A percentile compares a stretch with the other conserved stretches of the same genome.
Evolutionary conservation across 2,888 invertebrate species (phyloP).

Genomic region (Rotaria magnacalcarata): DNA sequence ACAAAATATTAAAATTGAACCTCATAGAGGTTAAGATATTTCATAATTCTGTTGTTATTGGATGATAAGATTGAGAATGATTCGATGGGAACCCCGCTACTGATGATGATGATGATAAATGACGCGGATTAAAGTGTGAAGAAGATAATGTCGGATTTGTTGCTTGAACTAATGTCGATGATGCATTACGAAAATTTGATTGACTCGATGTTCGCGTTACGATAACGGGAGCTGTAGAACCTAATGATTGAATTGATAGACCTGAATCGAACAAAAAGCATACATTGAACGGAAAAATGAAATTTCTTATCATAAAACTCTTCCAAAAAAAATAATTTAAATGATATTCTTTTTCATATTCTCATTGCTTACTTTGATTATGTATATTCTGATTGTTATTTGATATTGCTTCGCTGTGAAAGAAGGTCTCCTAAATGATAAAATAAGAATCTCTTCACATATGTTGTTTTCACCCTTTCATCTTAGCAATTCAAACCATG

Average conservation of each 20-base stretch:
- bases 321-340: too few relatives aligned
- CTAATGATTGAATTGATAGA: not conserved
- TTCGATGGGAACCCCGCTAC: not conserved
- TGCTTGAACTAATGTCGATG: constrained; percentile 23
- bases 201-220: constrained; percentile 21
- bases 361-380: not conserved
- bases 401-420: constrained; percentile 7
- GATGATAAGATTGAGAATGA: constrained; percentile 15
- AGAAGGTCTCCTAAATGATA: constrained; percentile 4
- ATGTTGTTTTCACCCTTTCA: too few relatives aligned
- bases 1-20: not conserved
- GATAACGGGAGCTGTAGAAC: not conserved
- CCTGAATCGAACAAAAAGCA: not conserved
- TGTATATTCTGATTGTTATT: not conserved
- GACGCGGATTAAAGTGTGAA: not conserved
- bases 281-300: too few relatives aligned
- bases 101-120: too few relatives aligned
- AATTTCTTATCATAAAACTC: too few relatives aligned
- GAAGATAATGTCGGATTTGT: not conserved
- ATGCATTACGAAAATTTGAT: constrained; percentile 32
- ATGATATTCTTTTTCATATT: too few relatives aligned
- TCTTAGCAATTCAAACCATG: not conserved
- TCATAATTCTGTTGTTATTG: constrained; percentile 8
- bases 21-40: constrained; percentile 2
- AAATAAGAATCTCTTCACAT: not conserved